phyloP scores from a whole-genome alignment of 1,140 invertebrate species.

The Cardiocondyla obscurior region DNA sequence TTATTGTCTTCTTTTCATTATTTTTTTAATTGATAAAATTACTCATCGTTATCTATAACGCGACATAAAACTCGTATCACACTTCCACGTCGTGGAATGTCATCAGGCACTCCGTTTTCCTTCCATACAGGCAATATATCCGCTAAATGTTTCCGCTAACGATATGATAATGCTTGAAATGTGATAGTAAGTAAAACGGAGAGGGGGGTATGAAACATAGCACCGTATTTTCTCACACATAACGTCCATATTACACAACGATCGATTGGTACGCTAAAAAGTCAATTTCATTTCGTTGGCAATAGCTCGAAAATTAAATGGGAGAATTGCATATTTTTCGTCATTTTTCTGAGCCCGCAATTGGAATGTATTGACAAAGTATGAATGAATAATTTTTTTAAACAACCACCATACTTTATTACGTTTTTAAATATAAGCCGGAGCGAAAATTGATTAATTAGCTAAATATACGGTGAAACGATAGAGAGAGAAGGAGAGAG shows the following conservation, averaged over 20 bases:
- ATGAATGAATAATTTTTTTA: constrained; percentile 27
- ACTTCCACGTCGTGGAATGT: not conserved
- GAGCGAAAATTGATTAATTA: constrained; percentile 15
- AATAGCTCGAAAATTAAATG: constrained; percentile 35
- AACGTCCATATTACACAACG: not conserved
- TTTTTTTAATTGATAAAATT: not conserved
- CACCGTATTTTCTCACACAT: not conserved
- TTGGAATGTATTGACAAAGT: not conserved
- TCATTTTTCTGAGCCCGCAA: not conserved
- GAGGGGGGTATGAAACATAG: constrained; percentile 8
- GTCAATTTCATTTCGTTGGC: constrained; percentile 9
- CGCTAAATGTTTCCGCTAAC: not conserved
- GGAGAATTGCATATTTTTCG: constrained; percentile 10
- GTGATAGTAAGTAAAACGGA: constrained; percentile 10
- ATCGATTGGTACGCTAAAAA: constrained; percentile 5
- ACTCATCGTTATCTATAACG: not conserved
- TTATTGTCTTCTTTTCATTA: too few species aligned
- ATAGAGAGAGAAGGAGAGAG: not conserved
- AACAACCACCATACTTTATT: not conserved
- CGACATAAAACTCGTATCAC: not conserved
- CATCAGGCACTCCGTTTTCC: not conserved
- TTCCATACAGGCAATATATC: not conserved
- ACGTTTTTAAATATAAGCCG: not conserved
- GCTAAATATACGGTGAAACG: not conserved
- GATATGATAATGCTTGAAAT: not conserved